These are phyloP conservation scores for Meloidogyne exigua DNA, from an alignment of 1,140 invertebrate genomes.

Conservation along the genomic window DNA sequence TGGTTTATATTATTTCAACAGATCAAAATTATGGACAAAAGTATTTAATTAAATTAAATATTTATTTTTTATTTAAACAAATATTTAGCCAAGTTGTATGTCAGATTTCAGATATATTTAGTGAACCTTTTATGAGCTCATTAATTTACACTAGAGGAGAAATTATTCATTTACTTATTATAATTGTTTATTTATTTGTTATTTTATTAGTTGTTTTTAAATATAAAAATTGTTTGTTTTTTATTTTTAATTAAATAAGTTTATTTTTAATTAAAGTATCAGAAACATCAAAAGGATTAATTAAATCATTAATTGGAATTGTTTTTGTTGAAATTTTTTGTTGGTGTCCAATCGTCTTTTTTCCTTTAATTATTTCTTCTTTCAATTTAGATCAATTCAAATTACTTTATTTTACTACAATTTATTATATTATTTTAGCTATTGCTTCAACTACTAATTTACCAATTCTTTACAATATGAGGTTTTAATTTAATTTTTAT, in stretches of 20 bases:
- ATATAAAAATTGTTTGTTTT: conserved; percentile 1
- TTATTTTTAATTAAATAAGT: not conserved
- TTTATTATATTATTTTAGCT: not conserved
- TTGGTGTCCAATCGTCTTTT: not conserved
- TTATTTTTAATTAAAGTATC: not conserved
- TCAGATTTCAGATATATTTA: not conserved
- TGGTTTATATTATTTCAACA: not conserved
- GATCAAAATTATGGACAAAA: not conserved
- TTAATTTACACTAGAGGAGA: not conserved
- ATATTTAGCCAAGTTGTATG: not conserved
- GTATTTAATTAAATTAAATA: not conserved
- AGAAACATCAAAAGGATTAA: not conserved
- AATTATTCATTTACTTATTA: conserved; percentile 6
- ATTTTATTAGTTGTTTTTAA: not conserved
- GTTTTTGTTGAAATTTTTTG: not conserved
- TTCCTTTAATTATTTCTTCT: not conserved
- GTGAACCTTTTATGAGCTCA: not conserved
- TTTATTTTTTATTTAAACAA: not conserved
- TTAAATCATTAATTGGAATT: not conserved
- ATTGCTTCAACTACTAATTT: not conserved
- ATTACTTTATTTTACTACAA: not conserved
- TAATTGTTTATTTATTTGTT: not conserved
- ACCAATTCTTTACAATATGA: not conserved
- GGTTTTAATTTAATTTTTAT: not conserved
- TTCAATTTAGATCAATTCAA: not conserved